Evolutionary conservation across 2,888 invertebrate genomes (phyloP), one percentile per base, ranked within the genome.

Genomic region (Epinotia demarniana): DNA sequence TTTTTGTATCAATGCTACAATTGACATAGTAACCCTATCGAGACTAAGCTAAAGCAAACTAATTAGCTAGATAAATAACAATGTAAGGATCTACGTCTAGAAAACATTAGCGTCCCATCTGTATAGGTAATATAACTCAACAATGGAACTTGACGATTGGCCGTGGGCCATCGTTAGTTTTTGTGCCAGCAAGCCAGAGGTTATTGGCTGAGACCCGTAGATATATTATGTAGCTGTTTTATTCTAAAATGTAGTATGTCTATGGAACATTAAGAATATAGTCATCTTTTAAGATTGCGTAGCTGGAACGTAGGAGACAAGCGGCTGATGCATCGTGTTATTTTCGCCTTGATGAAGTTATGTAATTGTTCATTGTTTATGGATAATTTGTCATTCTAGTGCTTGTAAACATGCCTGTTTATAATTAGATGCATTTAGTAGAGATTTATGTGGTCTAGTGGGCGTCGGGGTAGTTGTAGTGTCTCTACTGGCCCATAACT

Each of bases 171-270:
- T 73, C 49, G 9, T 64, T 72, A 64, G 77, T 79, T 80, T 77
- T 68, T 70, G 76, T 77, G 74, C 79, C 79, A 81, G 83, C 84
- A 83, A 82, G 77, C 76, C 80, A 81, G 83, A 80, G 84, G 84
- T 85, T 86, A 86, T 84, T 85, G 85, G 83, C 86, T 84, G 82
- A 27, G 77, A 78, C 75, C 78, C 71, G 77, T 77, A 71, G 67
- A 75, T 69, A 77, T 71, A 67, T 43, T 53, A 68, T n/a, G 18
- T 23, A 3, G 23, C 19, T 0, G 16, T 9, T 39, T 12, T 19
- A 12, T n/a, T 68, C 43, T 13, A 57, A 68, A 68, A 68, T 13
- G 39, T 8, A 23, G 16, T 46, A 57, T 8, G 19, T 19, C 13
- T 68, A 9, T 1, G 39, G 3, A 23, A 43, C 16, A 58, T 16